Conservation (phyloP, 2,888 invertebrate genomes). For the Drosophila austrosaltans region DNA sequence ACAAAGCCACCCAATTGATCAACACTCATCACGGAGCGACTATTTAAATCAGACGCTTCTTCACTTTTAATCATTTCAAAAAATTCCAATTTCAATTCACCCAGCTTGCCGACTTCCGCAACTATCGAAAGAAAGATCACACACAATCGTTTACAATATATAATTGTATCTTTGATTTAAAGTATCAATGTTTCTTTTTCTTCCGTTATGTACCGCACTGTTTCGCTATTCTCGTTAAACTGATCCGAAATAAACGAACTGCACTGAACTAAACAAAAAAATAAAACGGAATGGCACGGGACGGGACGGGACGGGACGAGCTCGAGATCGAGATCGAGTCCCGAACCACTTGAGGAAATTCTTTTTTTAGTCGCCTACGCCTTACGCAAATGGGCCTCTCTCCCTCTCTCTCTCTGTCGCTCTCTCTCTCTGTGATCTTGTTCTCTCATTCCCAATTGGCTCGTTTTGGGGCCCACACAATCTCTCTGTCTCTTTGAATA, state of each 20-base stretch:
- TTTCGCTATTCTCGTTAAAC: constrained; percentile 72
- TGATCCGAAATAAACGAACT: constrained; percentile 46
- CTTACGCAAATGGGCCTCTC: constrained; percentile 58
- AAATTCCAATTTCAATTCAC: constrained; percentile 1
- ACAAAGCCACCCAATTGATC: constrained; percentile 61
- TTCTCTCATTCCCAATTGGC: constrained; percentile 4
- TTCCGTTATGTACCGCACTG: constrained; percentile 59
- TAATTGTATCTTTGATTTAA: constrained; percentile 2
- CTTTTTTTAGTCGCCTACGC: constrained; percentile 73
- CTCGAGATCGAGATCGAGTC: constrained; percentile 23
- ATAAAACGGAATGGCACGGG: neutral
- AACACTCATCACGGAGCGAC: constrained; percentile 53
- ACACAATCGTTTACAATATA: neutral
- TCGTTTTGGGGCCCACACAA: neutral
- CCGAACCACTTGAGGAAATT: constrained; percentile 52
- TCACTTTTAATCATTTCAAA: constrained; percentile 82
- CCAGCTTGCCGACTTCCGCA: neutral
- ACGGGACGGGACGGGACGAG: constrained; percentile 5
- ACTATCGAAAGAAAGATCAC: constrained; percentile 1
- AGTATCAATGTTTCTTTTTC: neutral
- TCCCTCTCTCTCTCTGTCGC: constrained; percentile 16
- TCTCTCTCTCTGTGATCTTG: constrained; percentile 16
- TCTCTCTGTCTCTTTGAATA: constrained; percentile 6
- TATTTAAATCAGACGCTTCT: constrained; percentile 75
- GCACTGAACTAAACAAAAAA: constrained; percentile 59